phyloP scores from a whole-genome alignment of 1,140 invertebrate species.

The Cydia fagiglandana region DNA sequence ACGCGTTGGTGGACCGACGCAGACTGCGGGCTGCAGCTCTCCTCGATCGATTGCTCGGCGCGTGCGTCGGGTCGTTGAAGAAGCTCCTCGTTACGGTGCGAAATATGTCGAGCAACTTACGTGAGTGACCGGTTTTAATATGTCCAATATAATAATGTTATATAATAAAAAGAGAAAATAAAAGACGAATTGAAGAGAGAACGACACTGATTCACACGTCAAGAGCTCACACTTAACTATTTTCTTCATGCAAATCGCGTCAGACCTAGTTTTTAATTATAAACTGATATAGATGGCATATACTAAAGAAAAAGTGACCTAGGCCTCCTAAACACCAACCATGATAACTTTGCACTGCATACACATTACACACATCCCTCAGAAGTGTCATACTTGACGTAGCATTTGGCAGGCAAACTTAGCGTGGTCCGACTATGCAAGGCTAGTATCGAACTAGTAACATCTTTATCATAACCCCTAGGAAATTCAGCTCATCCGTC shows the following conservation, averaged over 20 bases:
- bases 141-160: not conserved
- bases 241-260: constrained; percentile 32
- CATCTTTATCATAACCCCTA: not conserved
- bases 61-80: no score
- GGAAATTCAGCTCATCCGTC: not conserved
- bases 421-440: no score
- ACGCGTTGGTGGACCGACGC: no score
- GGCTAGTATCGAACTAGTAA: not conserved
- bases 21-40: no score
- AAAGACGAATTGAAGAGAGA: constrained; percentile 61
- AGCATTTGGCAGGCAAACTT: no score
- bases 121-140: no score
- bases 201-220: constrained; percentile 64
- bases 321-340: not conserved
- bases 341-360: no score
- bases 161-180: constrained; percentile 38
- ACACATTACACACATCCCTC: no score
- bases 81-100: no score
- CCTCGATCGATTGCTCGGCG: no score
- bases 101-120: no score
- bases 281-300: not conserved
- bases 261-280: not conserved
- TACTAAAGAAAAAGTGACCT: constrained; percentile 1
- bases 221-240: constrained; percentile 57
- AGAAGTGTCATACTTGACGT: no score